Conservation (phyloP, 2,888 invertebrate genomes). For the Disparrhopalites patrizii region DNA sequence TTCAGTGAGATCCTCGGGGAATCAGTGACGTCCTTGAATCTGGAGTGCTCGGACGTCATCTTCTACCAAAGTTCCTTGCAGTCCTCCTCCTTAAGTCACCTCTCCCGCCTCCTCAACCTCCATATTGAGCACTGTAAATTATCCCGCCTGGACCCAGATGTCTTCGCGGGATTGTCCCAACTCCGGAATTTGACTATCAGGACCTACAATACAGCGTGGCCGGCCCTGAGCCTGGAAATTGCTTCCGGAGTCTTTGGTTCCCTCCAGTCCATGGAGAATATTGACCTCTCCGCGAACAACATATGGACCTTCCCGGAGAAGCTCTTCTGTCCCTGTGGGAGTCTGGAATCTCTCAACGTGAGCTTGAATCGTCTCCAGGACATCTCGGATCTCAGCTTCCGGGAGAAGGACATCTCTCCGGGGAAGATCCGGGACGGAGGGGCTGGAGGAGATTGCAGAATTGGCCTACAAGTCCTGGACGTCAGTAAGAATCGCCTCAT, state of each 20-base stretch:
- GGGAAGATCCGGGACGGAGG: conserved; percentile 50
- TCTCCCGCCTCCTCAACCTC: conserved; percentile 72
- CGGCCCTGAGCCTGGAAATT: conserved; percentile 76
- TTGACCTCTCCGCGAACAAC: conserved; percentile 82
- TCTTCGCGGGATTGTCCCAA: conserved; percentile 73
- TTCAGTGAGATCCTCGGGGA: conserved; percentile 75
- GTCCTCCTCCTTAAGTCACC: conserved; percentile 66
- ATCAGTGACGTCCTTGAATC: conserved; percentile 71
- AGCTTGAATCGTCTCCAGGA: conserved; percentile 84
- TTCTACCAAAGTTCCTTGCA: conserved; percentile 72
- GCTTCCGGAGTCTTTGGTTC: conserved; percentile 69
- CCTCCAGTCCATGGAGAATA: conserved; percentile 68
- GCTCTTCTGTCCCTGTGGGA: conserved; percentile 78
- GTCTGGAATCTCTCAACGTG: conserved; percentile 74
- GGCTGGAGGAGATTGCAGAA: conserved; percentile 57
- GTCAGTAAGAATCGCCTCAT: conserved; percentile 81
- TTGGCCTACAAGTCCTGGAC: conserved; percentile 78
- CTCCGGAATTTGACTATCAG: conserved; percentile 78
- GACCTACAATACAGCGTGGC: conserved; percentile 79
- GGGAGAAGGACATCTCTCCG: conserved; percentile 61
- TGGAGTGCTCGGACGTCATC: conserved; percentile 74
- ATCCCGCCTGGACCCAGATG: conserved; percentile 73
- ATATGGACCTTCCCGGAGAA: conserved; percentile 84
- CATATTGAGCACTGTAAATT: conserved; percentile 82
- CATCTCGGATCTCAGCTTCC: conserved; percentile 77